phyloP scores from a whole-genome alignment of 2,113 vertebrate genomes.

The Clarias macrocephalus region DNA sequence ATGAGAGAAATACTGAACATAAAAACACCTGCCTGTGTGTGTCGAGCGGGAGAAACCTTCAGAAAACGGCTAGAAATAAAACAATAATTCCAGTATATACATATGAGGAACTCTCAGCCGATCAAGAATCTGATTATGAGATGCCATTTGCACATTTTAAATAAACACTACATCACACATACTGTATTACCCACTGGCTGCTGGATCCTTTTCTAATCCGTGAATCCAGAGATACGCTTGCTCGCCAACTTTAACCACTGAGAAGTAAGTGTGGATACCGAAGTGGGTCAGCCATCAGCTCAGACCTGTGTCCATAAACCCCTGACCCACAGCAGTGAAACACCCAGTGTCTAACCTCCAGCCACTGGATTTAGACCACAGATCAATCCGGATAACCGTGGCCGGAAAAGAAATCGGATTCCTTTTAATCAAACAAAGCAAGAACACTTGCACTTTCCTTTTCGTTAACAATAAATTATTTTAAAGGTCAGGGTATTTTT shows the following conservation, averaged over 20 bases:
- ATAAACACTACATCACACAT: background rate
- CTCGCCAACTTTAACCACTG: background rate
- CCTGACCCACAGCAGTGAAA: slow-evolving; percentile 55
- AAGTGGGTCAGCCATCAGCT: slow-evolving; percentile 2
- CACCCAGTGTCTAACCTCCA: slow-evolving; percentile 45
- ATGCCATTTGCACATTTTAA: background rate
- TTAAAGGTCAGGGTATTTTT: slow-evolving; percentile 17
- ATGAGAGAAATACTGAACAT: background rate
- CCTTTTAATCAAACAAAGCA: slow-evolving; percentile 54
- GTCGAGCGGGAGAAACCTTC: background rate
- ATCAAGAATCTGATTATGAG: background rate
- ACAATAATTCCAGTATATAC: background rate
- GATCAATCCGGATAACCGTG: slow-evolving; percentile 62
- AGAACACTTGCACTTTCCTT: slow-evolving; percentile 42
- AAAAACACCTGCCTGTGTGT: background rate
- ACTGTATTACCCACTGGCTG: background rate
- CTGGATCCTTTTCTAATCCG: background rate
- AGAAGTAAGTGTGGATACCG: slow-evolving; percentile 33
- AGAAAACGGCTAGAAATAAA: background rate
- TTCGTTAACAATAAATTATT: slow-evolving; percentile 40
- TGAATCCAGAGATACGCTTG: background rate
- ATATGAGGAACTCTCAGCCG: background rate
- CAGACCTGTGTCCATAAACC: slow-evolving; percentile 53
- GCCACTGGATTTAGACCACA: slow-evolving; percentile 52
- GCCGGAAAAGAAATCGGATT: slow-evolving; percentile 58